phyloP scores from a whole-genome alignment of 2,888 invertebrate species.

The Epiblema foenella region DNA sequence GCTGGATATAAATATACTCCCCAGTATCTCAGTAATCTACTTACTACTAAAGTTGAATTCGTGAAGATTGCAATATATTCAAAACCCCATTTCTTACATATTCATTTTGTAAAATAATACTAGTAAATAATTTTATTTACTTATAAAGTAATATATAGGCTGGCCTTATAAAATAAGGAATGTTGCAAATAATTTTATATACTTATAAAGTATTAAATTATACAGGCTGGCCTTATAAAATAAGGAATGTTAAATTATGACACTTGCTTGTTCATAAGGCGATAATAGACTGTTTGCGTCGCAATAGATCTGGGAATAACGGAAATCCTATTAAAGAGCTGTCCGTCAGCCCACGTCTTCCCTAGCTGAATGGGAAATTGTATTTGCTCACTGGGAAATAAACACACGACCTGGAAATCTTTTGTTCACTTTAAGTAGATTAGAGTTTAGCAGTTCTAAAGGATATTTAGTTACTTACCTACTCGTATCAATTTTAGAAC shows the following conservation, averaged over 20 bases:
- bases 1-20: constrained; percentile 33
- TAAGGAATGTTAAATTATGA: too few species aligned
- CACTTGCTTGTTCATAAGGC: constrained; percentile 2
- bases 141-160: too few species aligned
- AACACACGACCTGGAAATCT: constrained; percentile 9
- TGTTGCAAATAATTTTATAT: too few species aligned
- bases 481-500: too few species aligned
- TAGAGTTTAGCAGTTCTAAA: not conserved
- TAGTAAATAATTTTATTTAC: too few species aligned
- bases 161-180: too few species aligned
- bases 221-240: too few species aligned
- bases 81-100: too few species aligned
- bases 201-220: too few species aligned
- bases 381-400: constrained; percentile 20
- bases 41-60: not conserved
- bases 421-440: constrained; percentile 28
- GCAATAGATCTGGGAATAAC: constrained; percentile 18
- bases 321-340: constrained; percentile 40
- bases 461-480: not conserved
- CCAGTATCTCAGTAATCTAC: too few species aligned
- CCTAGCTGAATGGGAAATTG: constrained; percentile 17
- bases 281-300: constrained; percentile 34
- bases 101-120: too few species aligned
- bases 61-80: too few species aligned
- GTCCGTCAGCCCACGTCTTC: constrained; percentile 30